A percentile compares a stretch with the other conserved stretches of the same genome.
Conservation (phyloP, 2,888 invertebrate species). For the Caenorhabditis zanzibari region DNA sequence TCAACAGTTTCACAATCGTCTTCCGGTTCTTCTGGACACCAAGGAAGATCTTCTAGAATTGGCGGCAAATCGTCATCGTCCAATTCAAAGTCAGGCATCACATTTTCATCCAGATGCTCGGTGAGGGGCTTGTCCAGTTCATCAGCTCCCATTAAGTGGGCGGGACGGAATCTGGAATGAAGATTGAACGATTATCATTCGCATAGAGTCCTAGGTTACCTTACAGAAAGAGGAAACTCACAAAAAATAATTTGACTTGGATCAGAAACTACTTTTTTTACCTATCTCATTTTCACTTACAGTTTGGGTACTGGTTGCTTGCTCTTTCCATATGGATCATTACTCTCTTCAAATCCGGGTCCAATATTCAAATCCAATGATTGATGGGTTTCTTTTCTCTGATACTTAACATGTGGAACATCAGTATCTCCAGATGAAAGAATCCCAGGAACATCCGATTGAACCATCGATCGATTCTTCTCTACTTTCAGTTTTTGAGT, state of each 20-base stretch:
- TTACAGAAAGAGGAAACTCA: no score
- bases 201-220: no score
- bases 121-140: constrained; percentile 36
- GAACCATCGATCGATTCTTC: constrained; percentile 17
- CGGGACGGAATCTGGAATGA: constrained; percentile 37
- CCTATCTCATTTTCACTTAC: no score
- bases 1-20: constrained; percentile 41
- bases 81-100: constrained; percentile 51
- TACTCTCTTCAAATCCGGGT: constrained; percentile 56
- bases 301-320: constrained; percentile 33
- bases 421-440: constrained; percentile 8
- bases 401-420: constrained; percentile 28
- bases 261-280: no score
- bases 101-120: constrained; percentile 48
- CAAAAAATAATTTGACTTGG: no score
- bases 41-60: constrained; percentile 43
- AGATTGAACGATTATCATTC: no score
- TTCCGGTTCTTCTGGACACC: constrained; percentile 51
- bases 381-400: constrained; percentile 34
- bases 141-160: constrained; percentile 48
- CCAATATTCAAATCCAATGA: constrained; percentile 52
- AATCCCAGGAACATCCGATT: constrained; percentile 18
- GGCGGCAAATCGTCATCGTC: constrained; percentile 39
- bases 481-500: constrained; percentile 34
- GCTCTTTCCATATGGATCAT: constrained; percentile 52